A percentile compares a stretch with the other conserved stretches of the same genome.
phyloP scores from a whole-genome alignment of 2,888 invertebrate species.

The Sycophila texana region DNA sequence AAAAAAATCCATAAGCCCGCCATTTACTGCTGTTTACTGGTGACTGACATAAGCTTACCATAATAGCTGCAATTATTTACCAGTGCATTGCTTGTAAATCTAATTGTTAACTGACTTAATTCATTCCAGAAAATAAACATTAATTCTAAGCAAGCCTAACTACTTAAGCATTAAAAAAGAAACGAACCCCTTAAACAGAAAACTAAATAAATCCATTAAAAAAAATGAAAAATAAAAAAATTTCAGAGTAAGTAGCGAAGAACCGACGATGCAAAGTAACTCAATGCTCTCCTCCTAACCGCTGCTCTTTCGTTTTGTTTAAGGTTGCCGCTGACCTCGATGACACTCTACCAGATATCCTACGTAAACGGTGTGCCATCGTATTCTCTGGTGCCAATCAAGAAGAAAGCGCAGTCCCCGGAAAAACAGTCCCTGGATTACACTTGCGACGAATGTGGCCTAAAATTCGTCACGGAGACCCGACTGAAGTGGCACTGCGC shows the following conservation, averaged over 20 bases:
- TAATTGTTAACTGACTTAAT: too few relatives aligned
- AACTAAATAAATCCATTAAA: too few relatives aligned
- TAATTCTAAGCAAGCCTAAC: too few relatives aligned
- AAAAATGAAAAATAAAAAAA: too few relatives aligned
- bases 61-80: too few relatives aligned
- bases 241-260: conserved; percentile 56
- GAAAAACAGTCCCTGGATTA: conserved; percentile 26
- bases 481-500: conserved; percentile 35
- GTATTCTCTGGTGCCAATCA: conserved; percentile 46
- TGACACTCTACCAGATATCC: conserved; percentile 44
- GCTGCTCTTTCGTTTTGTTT: conserved; percentile 60
- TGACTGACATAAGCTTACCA: too few relatives aligned
- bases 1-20: not conserved
- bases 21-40: too few relatives aligned
- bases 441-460: conserved; percentile 64
- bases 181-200: too few relatives aligned
- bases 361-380: conserved; percentile 40
- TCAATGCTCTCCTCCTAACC: conserved; percentile 49
- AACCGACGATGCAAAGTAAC: conserved; percentile 36
- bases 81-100: too few relatives aligned
- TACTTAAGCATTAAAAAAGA: too few relatives aligned
- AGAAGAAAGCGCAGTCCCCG: conserved; percentile 1
- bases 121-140: too few relatives aligned
- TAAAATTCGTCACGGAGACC: conserved; percentile 64
- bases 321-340: conserved; percentile 57